Evolutionary conservation across 2,888 invertebrate species (phyloP).

Genomic region (Fragum sueziense): DNA sequence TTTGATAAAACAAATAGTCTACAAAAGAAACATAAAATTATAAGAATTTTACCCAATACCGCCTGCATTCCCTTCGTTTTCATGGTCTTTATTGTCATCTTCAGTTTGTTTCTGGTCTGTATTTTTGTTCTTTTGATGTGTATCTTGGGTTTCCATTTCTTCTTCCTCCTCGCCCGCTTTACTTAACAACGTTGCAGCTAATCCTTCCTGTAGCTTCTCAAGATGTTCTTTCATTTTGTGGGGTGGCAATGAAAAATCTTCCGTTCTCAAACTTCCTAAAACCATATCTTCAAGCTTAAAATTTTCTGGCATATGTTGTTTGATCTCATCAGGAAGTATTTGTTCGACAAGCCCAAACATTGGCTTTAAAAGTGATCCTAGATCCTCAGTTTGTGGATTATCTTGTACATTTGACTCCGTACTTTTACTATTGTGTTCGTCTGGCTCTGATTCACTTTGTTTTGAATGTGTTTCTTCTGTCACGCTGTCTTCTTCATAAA

Average conservation of each 20-base stretch:
- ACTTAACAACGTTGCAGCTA: background rate
- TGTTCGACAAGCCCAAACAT: background rate
- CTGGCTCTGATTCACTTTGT: background rate
- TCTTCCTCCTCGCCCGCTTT: background rate
- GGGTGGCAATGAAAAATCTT: background rate
- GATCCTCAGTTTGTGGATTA: background rate
- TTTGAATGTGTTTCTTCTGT: background rate
- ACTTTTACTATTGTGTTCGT: background rate
- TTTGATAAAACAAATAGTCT: too few relatives aligned
- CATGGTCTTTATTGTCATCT: background rate
- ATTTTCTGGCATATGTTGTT: background rate
- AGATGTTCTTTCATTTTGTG: background rate
- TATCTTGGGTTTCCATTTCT: background rate
- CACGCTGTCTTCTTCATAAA: slow-evolving; percentile 17
- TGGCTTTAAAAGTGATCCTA: background rate
- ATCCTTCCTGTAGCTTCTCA: background rate
- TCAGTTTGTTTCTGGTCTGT: too few relatives aligned
- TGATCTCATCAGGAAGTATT: background rate
- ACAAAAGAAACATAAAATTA: too few relatives aligned
- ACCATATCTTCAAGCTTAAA: background rate
- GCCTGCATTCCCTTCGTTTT: background rate
- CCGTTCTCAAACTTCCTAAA: background rate
- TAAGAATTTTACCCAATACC: too few relatives aligned
- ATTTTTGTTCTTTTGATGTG: background rate
- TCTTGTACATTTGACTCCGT: background rate